These are phyloP conservation scores for Exephanes ischioxanthus DNA, from an alignment of 2,888 invertebrate genomes.

Conservation along the genomic window DNA sequence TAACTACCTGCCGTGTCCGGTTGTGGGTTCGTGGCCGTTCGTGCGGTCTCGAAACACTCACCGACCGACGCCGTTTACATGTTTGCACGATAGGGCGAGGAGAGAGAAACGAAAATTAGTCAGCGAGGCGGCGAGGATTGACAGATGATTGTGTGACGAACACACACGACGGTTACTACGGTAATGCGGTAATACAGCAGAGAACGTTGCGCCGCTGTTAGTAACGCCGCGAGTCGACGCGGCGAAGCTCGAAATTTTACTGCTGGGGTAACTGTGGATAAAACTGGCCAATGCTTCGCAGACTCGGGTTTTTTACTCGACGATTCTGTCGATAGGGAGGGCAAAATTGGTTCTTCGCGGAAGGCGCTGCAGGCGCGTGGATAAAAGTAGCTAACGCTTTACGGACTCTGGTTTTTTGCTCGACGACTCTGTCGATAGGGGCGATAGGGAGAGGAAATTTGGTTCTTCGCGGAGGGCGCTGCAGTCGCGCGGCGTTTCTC, in stretches of 20 bases:
- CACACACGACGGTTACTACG: conserved; percentile 20
- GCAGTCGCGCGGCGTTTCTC: neutral
- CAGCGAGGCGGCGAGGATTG: neutral
- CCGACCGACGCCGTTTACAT: neutral
- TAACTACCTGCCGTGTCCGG: neutral
- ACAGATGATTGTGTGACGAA: neutral
- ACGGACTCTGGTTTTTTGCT: neutral
- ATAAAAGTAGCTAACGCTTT: neutral
- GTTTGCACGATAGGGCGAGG: neutral
- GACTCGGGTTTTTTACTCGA: neutral
- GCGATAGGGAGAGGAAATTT: neutral
- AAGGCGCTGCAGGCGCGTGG: neutral
- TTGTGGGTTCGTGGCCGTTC: neutral
- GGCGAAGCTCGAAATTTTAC: neutral
- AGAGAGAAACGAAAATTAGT: neutral
- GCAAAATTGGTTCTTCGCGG: neutral
- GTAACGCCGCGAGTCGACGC: neutral
- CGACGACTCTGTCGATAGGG: neutral
- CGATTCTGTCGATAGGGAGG: neutral
- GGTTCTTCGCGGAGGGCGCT: neutral
- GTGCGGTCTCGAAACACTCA: neutral
- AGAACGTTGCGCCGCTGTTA: neutral
- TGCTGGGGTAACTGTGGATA: neutral
- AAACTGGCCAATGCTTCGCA: neutral
- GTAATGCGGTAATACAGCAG: neutral